phyloP scores from a whole-genome alignment of 2,888 invertebrate genomes.

The Macrophya annulata region DNA sequence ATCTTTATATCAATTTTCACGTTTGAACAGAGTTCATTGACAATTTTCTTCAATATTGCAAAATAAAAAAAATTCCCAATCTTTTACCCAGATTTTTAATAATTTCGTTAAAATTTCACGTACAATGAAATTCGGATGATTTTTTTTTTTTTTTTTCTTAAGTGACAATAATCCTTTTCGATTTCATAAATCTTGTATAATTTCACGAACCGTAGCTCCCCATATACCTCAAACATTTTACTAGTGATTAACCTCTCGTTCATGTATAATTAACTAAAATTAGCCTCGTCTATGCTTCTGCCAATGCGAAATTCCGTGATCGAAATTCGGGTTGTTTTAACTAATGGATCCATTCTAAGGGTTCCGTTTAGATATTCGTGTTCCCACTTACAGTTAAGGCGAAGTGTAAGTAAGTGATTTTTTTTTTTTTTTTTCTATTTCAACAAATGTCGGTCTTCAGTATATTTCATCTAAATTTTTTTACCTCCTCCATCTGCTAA shows the following conservation, averaged over 20 bases:
- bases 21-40: too few species aligned
- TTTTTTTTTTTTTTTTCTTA: not conserved
- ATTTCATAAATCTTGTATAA: not conserved
- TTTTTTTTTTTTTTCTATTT: not conserved
- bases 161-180: not conserved
- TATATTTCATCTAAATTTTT: not conserved
- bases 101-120: too few species aligned
- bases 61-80: not conserved
- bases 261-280: not conserved
- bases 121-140: too few species aligned
- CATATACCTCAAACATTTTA: not conserved
- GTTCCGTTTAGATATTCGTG: not conserved
- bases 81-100: too few species aligned
- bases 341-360: constrained; percentile 16
- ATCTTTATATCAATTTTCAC: too few species aligned
- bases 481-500: not conserved
- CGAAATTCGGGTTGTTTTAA: not conserved
- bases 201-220: not conserved
- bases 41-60: too few species aligned
- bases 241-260: not conserved
- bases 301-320: not conserved
- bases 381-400: not conserved
- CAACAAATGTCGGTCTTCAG: not conserved
- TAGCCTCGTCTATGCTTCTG: not conserved
- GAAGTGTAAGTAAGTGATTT: not conserved